Conservation (phyloP, 2,888 invertebrate genomes). For the Morinoia aosen region DNA sequence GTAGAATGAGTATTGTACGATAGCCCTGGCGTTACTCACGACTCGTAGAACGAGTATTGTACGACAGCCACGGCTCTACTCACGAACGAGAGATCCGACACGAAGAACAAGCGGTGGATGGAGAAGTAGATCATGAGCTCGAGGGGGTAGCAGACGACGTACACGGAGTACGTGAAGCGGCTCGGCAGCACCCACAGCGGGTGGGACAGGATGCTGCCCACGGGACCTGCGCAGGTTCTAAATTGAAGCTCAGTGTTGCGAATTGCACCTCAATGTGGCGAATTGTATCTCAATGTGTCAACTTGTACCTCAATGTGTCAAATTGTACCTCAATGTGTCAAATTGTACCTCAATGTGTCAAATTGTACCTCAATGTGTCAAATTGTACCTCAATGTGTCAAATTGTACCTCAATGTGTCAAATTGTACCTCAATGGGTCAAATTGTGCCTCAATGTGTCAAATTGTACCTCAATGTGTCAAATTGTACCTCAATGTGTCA, state of each 20-base stretch:
- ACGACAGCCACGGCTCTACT: not conserved
- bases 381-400: no score
- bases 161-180: slow-evolving; percentile 24
- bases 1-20: not conserved
- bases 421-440: no score
- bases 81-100: not conserved
- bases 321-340: no score
- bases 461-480: no score
- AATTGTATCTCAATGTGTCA: no score
- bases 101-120: not conserved
- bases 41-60: not conserved
- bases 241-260: not conserved
- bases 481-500: no score
- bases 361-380: no score
- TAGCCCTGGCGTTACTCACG: not conserved
- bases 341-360: no score
- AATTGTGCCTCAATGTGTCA: no score
- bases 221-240: not conserved
- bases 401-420: no score
- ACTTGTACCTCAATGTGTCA: no score
- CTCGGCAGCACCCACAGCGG: not conserved
- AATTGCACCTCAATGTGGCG: no score
- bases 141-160: not conserved
- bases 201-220: not conserved
- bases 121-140: not conserved